Percentiles rank a stretch among this genome's conserved stretches.
phyloP scores from a whole-genome alignment of 2,797 vertebrate genomes.

The Mycteria americana region DNA sequence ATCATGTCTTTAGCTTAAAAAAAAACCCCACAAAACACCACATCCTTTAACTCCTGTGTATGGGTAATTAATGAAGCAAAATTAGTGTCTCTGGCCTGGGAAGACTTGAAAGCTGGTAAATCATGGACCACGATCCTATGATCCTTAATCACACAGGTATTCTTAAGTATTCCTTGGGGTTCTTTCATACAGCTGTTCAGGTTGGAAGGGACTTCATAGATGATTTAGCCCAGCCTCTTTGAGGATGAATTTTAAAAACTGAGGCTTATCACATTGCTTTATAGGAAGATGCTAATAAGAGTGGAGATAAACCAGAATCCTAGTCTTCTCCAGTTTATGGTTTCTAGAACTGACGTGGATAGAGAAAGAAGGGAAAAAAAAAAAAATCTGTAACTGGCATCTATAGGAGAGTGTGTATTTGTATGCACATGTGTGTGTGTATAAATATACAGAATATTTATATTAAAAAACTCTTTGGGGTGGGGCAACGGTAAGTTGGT shows the following conservation, averaged over 20 bases:
- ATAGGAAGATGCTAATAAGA: not conserved
- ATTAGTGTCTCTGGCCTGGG: not conserved
- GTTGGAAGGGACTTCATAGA: not conserved
- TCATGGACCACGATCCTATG: not conserved
- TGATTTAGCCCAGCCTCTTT: not conserved
- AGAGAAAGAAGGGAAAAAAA: not conserved
- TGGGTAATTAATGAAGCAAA: not conserved
- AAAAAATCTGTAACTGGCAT: not conserved
- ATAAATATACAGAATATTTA: not conserved
- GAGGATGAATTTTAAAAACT: not conserved
- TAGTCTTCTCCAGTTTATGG: not conserved
- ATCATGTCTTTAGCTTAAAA: not conserved
- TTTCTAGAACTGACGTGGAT: not conserved
- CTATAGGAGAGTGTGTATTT: not conserved
- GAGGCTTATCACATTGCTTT: not conserved
- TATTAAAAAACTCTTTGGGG: not conserved
- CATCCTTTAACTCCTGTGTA: not conserved
- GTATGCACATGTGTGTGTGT: fast-evolving
- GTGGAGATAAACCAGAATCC: not conserved
- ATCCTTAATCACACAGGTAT: not conserved
- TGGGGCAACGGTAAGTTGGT: not conserved
- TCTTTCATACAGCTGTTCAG: not conserved
- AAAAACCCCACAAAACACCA: not conserved
- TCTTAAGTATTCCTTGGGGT: not conserved
- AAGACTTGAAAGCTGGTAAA: not conserved